A percentile compares a stretch with the other conserved stretches of the same genome.
Evolutionary conservation across 2,113 vertebrate species (phyloP).

Genomic region (Corvus moneduloides): DNA sequence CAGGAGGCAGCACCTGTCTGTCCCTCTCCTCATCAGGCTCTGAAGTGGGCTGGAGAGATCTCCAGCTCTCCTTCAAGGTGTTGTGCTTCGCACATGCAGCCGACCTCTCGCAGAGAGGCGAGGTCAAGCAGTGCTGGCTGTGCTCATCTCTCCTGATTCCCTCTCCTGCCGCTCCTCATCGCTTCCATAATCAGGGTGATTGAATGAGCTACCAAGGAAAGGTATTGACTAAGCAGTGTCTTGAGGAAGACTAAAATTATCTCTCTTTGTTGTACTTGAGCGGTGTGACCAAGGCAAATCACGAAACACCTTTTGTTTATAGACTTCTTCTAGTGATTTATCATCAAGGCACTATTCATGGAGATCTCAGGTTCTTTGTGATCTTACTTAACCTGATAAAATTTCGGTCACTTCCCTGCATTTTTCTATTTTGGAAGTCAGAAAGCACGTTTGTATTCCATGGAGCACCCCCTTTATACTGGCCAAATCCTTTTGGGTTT

Average conservation of each 20-base stretch:
- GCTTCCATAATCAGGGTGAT: neutral
- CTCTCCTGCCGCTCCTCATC: neutral
- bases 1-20: neutral
- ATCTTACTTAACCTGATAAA: neutral
- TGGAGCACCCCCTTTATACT: neutral
- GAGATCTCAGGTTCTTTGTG: neutral
- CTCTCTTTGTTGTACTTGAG: neutral
- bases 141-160: accelerated
- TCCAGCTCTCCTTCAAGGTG: neutral
- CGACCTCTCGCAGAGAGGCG: neutral
- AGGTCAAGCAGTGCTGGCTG: neutral
- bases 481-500: neutral
- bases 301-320: neutral
- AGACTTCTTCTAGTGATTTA: neutral
- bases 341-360: neutral
- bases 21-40: neutral
- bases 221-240: neutral
- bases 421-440: neutral
- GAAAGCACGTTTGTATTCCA: neutral
- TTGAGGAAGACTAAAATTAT: neutral
- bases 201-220: neutral
- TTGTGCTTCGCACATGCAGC: neutral
- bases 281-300: neutral
- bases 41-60: neutral
- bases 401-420: neutral